A percentile compares a stretch with the other conserved stretches of the same genome.
phyloP scores from a whole-genome alignment of 2,888 invertebrate genomes.

The Pheosia tremula region DNA sequence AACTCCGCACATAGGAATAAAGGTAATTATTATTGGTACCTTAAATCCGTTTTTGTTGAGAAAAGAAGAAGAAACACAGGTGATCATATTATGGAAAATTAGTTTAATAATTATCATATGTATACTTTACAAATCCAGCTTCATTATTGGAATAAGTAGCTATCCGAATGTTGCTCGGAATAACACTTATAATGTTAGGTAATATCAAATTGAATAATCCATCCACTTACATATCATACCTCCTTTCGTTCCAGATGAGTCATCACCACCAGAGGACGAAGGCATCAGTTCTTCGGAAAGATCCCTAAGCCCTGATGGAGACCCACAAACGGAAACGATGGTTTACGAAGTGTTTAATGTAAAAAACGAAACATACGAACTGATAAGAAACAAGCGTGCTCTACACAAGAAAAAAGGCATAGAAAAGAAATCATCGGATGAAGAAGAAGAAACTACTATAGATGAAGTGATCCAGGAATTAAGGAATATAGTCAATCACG shows the following conservation, averaged over 20 bases:
- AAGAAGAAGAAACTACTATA: conserved; percentile 92
- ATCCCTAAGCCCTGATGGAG: conserved; percentile 90
- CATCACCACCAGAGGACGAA: conserved; percentile 93
- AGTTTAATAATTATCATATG: too few species aligned
- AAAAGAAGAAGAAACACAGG: too few species aligned
- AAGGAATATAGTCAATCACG: conserved; percentile 93
- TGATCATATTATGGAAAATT: too few species aligned
- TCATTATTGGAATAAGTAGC: too few species aligned
- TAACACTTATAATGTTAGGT: too few species aligned
- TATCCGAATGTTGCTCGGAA: too few species aligned
- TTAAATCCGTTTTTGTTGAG: too few species aligned
- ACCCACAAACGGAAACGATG: conserved; percentile 84
- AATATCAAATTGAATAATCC: too few species aligned
- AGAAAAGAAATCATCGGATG: conserved; percentile 80
- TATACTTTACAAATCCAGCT: too few species aligned
- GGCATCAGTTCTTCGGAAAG: conserved; percentile 94
- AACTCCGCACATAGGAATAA: conserved; percentile 71
- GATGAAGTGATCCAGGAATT: conserved; percentile 95
- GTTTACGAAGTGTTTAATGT: conserved; percentile 86
- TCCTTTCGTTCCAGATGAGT: conserved; percentile 79
- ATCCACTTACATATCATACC: background rate
- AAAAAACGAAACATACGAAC: conserved; percentile 83
- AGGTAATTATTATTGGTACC: conserved; percentile 51
- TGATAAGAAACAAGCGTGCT: conserved; percentile 73
- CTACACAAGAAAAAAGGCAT: conserved; percentile 70